Evolutionary conservation across 2,797 vertebrate species (phyloP).

Genomic region (Avahi laniger): DNA sequence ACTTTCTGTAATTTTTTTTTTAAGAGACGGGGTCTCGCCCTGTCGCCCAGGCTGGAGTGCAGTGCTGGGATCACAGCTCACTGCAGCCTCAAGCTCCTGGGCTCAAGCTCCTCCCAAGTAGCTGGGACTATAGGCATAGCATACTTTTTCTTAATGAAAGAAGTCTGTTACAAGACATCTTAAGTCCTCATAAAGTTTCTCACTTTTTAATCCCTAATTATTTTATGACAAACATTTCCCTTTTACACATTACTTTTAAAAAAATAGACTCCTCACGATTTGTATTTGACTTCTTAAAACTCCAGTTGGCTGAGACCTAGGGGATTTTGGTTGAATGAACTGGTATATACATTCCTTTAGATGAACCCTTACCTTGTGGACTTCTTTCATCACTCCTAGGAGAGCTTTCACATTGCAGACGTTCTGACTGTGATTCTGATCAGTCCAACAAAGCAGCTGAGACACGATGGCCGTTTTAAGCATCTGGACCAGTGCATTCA

Average conservation of each 20-base stretch:
- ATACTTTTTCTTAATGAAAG: no score
- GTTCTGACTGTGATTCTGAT: accelerated
- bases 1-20: no score
- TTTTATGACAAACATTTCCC: background rate
- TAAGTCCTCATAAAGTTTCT: background rate
- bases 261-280: background rate
- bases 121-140: no score
- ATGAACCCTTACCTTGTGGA: constrained; percentile 69
- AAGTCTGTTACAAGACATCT: background rate
- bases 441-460: accelerated
- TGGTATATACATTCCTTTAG: background rate
- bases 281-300: background rate
- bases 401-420: background rate
- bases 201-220: background rate
- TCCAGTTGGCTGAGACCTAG: background rate
- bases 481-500: constrained; percentile 76
- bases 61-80: no score
- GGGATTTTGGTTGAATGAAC: background rate
- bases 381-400: constrained; percentile 69
- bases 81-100: no score
- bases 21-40: no score
- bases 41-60: no score
- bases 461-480: constrained; percentile 63
- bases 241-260: background rate
- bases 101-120: no score